Base-by-base conservation (phyloP, 1,140 invertebrate genomes). In the Brachionus plicatilis region DNA sequence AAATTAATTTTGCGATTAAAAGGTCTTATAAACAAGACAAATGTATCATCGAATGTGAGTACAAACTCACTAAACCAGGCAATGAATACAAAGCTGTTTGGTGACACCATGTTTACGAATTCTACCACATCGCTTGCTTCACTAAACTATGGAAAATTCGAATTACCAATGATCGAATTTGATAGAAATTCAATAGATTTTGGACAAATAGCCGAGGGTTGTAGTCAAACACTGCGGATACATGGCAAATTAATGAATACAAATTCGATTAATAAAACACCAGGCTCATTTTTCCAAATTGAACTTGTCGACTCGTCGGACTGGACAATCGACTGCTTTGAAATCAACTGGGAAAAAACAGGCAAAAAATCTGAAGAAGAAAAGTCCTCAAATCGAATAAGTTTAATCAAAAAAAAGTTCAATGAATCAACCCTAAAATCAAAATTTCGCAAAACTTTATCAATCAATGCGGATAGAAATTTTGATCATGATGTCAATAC, bases 181-280 rank as follows among this genome's bases (percentile, higher is more conserved):
- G 79, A 82, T 65, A 60, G 65, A 41, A 65, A 17, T 20, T 43
- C 27, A 29, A 68, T 82, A n/a, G 79, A 82, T 68, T 82, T 82
- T 65, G 79, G 79, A 17, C 53, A 82, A 7, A 37, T 82, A 11
- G 65, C 79, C 41, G 79, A 68, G 20, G 79, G 79, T 11, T 82
- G 79, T 27, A n/a, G 37, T 6, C 53, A 68, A 60, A 43, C 7
- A n/a, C 3, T 82, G 24, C 20, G 79, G 1, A 65, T 82, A 33
- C 65, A 68, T 27, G 65, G 33, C 27, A 60, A 82, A 45, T 11
- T 68, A 29, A n/a, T 14, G 20, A 82, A 82, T 17, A n/a, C 53
- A 33, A 47, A 20, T 43, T 20, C 9, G 12, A 68, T 68, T 1
- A 29, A 45, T 65, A 60, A 60, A 53, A 80, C 50, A 60, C 79